phyloP scores from a whole-genome alignment of 1,140 invertebrate genomes.

The Drosophila truncata region DNA sequence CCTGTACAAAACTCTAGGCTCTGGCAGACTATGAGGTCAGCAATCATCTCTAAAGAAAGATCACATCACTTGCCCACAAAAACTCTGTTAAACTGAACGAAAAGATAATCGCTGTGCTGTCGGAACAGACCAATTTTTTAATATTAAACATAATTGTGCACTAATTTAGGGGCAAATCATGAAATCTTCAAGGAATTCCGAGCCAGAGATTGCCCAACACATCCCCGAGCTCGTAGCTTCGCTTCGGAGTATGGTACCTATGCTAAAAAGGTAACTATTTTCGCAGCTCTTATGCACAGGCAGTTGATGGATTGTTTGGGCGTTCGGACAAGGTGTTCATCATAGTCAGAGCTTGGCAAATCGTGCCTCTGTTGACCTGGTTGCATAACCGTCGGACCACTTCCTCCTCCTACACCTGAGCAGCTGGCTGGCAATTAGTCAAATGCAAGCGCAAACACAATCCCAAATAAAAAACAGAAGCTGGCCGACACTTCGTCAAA shows the following conservation, averaged over 20 bases:
- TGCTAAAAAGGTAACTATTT: slow-evolving; percentile 28
- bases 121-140: slow-evolving; percentile 31
- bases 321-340: slow-evolving; percentile 60
- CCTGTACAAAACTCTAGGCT: background rate
- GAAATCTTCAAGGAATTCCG: slow-evolving; percentile 17
- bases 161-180: slow-evolving; percentile 15
- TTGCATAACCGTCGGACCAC: slow-evolving; percentile 70
- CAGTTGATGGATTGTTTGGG: slow-evolving; percentile 55
- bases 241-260: background rate
- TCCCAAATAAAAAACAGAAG: slow-evolving; percentile 27
- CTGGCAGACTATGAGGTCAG: slow-evolving; percentile 17
- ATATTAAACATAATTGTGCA: slow-evolving; percentile 40
- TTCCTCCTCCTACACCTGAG: slow-evolving; percentile 57
- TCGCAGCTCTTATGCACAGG: slow-evolving; percentile 37
- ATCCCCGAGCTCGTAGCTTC: background rate
- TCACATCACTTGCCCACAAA: slow-evolving; percentile 7
- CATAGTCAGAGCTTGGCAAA: slow-evolving; percentile 55
- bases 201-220: slow-evolving; percentile 20
- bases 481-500: slow-evolving; percentile 54
- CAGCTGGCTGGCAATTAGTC: slow-evolving; percentile 63
- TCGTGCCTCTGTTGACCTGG: slow-evolving; percentile 67
- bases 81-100: slow-evolving; percentile 12
- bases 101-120: slow-evolving; percentile 19
- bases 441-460: slow-evolving; percentile 44
- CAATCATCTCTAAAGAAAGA: slow-evolving; percentile 30